These are phyloP conservation scores for Agrilus biguttatus DNA, from an alignment of 2,888 invertebrate species.

Conservation along the genomic window DNA sequence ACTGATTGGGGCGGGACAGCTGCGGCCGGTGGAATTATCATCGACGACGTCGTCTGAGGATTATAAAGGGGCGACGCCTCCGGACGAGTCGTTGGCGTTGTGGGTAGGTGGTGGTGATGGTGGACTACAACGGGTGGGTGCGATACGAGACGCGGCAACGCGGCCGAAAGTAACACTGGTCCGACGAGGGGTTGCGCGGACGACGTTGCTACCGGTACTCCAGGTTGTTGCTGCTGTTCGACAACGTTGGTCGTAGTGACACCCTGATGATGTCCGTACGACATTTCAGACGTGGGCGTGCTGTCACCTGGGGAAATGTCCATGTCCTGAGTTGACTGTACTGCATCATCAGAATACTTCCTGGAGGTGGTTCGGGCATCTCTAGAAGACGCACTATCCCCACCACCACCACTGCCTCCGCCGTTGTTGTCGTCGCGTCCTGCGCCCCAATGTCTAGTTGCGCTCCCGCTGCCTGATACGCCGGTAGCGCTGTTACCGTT, in stretches of 20 bases:
- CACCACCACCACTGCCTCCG: slow-evolving; percentile 9
- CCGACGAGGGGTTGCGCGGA: slow-evolving; percentile 23
- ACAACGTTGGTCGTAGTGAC: slow-evolving; percentile 10
- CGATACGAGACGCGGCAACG: slow-evolving; percentile 48
- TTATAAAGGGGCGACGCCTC: slow-evolving; percentile 20
- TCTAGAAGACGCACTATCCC: slow-evolving; percentile 10
- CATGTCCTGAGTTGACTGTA: slow-evolving; percentile 58
- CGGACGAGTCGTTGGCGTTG: slow-evolving; percentile 21
- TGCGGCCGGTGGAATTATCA: slow-evolving; percentile 22
- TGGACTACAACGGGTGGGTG: slow-evolving; percentile 26
- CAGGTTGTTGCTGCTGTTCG: slow-evolving; percentile 2
- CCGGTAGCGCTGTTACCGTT: slow-evolving; percentile 27
- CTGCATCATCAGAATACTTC: slow-evolving; percentile 18
- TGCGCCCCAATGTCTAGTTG: slow-evolving; percentile 23
- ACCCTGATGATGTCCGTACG: slow-evolving; percentile 37
- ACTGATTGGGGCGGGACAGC: slow-evolving; percentile 21
- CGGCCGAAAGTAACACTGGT: slow-evolving; percentile 51
- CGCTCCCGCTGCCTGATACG: slow-evolving; percentile 19
- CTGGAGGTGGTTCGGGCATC: slow-evolving; percentile 22
- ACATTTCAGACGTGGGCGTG: slow-evolving; percentile 73
- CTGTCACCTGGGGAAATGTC: slow-evolving; percentile 87
- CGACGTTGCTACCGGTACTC: slow-evolving; percentile 6
- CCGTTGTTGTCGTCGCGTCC: slow-evolving; percentile 6
- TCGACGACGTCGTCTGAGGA: slow-evolving; percentile 19
- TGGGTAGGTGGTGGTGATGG: slow-evolving; percentile 14